Percentiles rank a stretch among this genome's conserved stretches.
Evolutionary conservation across 2,797 vertebrate genomes (phyloP).

Genomic region (Cirrhinus mrigala): DNA sequence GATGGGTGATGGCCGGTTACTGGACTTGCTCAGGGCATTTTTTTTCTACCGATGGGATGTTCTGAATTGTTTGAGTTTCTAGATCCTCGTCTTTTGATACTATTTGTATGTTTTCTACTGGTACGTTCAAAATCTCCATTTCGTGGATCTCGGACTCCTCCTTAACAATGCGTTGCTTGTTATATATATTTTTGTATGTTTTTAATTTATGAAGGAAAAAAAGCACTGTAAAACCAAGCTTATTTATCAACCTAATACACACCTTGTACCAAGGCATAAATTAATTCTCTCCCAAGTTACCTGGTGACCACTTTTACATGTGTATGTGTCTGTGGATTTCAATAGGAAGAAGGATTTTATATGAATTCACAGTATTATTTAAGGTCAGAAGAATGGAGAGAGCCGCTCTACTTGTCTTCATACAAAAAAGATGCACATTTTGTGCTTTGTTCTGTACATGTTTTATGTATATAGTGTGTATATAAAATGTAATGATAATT

Average conservation of each 20-base stretch:
- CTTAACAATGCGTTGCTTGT: constrained; percentile 67
- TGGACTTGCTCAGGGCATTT: constrained; percentile 44
- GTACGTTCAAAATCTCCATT: constrained; percentile 60
- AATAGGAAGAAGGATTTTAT: constrained; percentile 74
- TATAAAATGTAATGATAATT: constrained; percentile 72
- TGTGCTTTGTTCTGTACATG: constrained; percentile 45
- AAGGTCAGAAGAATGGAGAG: constrained; percentile 65
- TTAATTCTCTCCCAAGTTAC: constrained; percentile 64
- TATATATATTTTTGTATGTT: constrained; percentile 70
- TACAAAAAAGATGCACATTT: constrained; percentile 34
- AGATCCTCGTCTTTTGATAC: constrained; percentile 18
- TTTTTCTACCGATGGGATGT: constrained; percentile 10
- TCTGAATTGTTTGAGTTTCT: constrained; percentile 17
- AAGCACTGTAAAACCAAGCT: constrained; percentile 81
- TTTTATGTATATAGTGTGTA: constrained; percentile 79
- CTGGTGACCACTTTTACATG: constrained; percentile 62
- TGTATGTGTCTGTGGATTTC: constrained; percentile 54
- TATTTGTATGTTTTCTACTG: constrained; percentile 49
- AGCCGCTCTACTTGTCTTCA: constrained; percentile 59
- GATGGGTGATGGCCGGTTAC: background rate
- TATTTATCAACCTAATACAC: constrained; percentile 75
- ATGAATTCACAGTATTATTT: constrained; percentile 71
- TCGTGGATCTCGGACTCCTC: constrained; percentile 55
- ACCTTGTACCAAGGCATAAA: constrained; percentile 66
- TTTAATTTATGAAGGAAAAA: constrained; percentile 80